A percentile compares a stretch with the other conserved stretches of the same genome.
Conservation (phyloP, 2,888 invertebrate species). For the Deladenus siricidicola region DNA sequence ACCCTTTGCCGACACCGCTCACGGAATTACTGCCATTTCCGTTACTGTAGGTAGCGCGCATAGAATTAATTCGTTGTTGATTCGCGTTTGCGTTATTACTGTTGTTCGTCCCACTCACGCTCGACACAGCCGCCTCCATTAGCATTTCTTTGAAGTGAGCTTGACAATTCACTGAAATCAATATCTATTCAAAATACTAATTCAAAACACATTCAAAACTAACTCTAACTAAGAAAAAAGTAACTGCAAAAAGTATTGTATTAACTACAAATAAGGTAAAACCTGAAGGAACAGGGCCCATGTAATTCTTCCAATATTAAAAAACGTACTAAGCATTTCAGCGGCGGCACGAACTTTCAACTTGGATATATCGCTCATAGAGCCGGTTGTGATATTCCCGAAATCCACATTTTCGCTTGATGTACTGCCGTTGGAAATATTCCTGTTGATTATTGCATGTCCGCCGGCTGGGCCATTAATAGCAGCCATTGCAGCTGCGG, state of each 20-base stretch:
- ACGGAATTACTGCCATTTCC: neutral
- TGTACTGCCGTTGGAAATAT: neutral
- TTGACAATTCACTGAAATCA: conserved; percentile 4
- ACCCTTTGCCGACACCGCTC: conserved; percentile 3
- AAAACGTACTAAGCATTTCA: conserved; percentile 8
- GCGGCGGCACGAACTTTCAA: conserved; percentile 7
- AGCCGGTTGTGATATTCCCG: neutral
- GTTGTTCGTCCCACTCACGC: neutral
- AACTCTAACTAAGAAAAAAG: no score
- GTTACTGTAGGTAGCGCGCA: neutral
- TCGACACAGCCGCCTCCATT: conserved; percentile 1
- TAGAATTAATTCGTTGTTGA: neutral
- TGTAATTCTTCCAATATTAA: neutral
- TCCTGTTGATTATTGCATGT: neutral
- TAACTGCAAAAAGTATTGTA: no score
- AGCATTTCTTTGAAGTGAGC: conserved; percentile 8
- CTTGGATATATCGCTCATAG: neutral
- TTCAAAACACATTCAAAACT: neutral
- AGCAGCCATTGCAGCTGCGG: neutral
- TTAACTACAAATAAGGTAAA: no score
- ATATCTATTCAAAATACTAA: neutral
- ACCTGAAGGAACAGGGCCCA: neutral
- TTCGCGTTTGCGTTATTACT: neutral
- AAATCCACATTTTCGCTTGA: neutral
- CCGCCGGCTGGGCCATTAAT: neutral